Base-by-base conservation (phyloP, 1,140 invertebrate genomes). In the Pseudomyrmex pallidus region DNA sequence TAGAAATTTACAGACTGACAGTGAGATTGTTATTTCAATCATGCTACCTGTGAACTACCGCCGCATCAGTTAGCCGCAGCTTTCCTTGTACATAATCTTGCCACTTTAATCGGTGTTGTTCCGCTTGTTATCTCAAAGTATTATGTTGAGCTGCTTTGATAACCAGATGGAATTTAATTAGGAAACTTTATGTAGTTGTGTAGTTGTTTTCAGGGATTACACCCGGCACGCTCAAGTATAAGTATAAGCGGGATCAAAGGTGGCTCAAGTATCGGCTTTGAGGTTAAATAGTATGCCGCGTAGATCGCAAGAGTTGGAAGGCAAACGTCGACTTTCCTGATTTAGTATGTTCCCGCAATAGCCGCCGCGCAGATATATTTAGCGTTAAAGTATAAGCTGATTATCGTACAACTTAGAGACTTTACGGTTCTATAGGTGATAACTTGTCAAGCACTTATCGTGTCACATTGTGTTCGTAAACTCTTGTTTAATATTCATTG, bases 121-220 rank as follows among this genome's bases (percentile, higher is more conserved):
- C 17, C 10, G 35, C 66, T 68, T 77, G 63, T 77, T 77, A 77
- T 67, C 35, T 68, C 50, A 46, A 77, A 56, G 74, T 67, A 77
- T 77, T 77, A 68, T 67, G 74, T 56, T 56, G 63, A 56, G 74
- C 74, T 68, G 50, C 52, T 77, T 77, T 77, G 74, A 77, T 77
- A 77, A 67, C 63, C 50, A 68, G 74, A 44, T 77, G 66, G 50
- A 67, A 77, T 77, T 77, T 77, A 77, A 77, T 77, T 77, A 77
- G 63, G 62, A n/a, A 77, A 77, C 57, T 74, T 67, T 46, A 35
- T 15, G 74, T 35, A 35, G 35, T 17, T 57, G 63, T 70, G 57
- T 78, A 70, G 52, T 78, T 70, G 54, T 70, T 70, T 68, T 64
- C 76, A 56, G 10, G 64, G 64, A 78, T 78, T 78, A 78, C 54